Conservation (phyloP, 2,113 vertebrate genomes). For the Penelope pileata region DNA sequence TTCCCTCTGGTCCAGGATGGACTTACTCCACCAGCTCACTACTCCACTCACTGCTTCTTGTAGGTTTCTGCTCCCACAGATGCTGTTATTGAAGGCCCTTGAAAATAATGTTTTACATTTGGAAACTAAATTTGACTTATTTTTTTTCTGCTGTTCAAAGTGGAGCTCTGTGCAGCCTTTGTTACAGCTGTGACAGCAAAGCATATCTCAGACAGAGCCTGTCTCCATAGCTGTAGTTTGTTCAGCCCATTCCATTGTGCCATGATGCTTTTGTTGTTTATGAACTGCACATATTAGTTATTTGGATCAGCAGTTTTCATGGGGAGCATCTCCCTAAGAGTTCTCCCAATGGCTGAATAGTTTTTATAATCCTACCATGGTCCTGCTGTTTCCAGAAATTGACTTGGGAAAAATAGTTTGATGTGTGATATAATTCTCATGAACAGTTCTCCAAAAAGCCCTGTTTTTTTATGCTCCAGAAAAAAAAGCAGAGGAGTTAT, state of each 20-base stretch:
- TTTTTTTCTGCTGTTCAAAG: background rate
- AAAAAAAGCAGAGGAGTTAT: background rate
- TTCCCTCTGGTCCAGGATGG: background rate
- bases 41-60: fast-evolving
- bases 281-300: background rate
- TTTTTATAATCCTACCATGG: background rate
- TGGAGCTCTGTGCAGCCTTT: background rate
- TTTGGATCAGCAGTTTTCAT: background rate
- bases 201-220: background rate
- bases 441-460: background rate
- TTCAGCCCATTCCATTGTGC: background rate
- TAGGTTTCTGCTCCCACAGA: background rate
- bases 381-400: background rate
- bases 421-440: background rate
- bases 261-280: background rate
- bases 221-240: background rate
- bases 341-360: background rate
- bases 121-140: background rate
- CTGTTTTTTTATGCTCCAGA: background rate
- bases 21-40: background rate
- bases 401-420: background rate
- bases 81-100: background rate
- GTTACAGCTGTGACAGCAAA: background rate
- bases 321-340: fast-evolving
- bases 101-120: background rate